Conservation (phyloP, 92 coral and sea anemone species). For the Phenganax marumi region DNA sequence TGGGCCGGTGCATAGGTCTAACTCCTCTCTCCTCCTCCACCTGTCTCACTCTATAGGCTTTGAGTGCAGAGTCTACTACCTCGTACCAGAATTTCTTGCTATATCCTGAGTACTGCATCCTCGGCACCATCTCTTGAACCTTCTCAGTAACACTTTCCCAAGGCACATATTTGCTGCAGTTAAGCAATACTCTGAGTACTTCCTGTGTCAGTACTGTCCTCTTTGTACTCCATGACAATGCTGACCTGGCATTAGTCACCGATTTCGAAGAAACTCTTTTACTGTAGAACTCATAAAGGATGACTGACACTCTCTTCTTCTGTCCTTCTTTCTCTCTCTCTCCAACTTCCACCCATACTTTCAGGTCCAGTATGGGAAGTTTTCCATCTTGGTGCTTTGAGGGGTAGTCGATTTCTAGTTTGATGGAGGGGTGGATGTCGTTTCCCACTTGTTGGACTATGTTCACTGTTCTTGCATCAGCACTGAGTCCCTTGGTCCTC, state of each 20-base stretch:
- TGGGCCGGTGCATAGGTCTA: neutral
- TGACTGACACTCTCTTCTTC: conserved; percentile 28
- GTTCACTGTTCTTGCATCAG: conserved; percentile 22
- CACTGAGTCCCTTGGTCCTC: conserved; percentile 5
- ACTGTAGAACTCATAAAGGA: conserved; percentile 22
- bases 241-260: conserved; percentile 43
- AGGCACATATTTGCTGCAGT: too few relatives aligned
- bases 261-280: conserved; percentile 5
- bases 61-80: neutral
- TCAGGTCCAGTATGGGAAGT: conserved; percentile 45
- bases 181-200: too few relatives aligned
- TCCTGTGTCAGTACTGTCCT: conserved; percentile 35
- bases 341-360: conserved; percentile 32
- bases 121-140: neutral
- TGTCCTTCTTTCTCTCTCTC: neutral
- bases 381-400: conserved; percentile 9
- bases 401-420: conserved; percentile 15
- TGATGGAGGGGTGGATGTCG: conserved; percentile 1
- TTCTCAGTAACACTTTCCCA: neutral
- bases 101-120: neutral
- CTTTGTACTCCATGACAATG: conserved; percentile 34
- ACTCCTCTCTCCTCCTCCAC: neutral
- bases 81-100: neutral
- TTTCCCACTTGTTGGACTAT: conserved; percentile 11
- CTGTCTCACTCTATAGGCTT: neutral